Base-by-base conservation (phyloP, 2,888 invertebrate genomes). In the Nemotelus nigrinus region DNA sequence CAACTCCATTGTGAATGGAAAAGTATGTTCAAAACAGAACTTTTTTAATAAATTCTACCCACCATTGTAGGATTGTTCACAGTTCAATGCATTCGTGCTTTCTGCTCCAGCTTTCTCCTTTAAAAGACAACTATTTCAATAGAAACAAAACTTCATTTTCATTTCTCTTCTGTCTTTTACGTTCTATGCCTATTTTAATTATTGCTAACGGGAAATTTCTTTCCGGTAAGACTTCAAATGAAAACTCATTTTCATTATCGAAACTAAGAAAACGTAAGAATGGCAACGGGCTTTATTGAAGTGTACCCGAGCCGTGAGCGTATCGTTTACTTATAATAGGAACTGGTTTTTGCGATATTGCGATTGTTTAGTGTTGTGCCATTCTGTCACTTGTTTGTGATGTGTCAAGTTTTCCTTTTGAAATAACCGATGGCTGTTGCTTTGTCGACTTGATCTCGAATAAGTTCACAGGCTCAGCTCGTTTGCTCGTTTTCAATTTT, bases 151-250 rank as follows among this genome's bases (percentile, higher is more conserved):
- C 41, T 70, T 70, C 25, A 25, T 25, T 25, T 25, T 25, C 25
- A 25, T 25, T 25, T 25, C 25, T 53, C 70, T 53, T 39, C 39
- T n/a, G 63, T 43, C 25, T 25, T 39, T 60, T 47, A 45, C 70
- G 70, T 7, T 70, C 70, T 70, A 70, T 70, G 70, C 70, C 70
- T 70, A 55, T 70, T 55, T 70, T 70, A 70, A 70, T 70, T 70
- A 70, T 70, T 41, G 4, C 70, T 53, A 70, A 55, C 70, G 55
- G 55, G 70, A 70, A 70, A 70, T 70, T 70, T 53, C 70, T 70
- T 70, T 53, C 70, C 25, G 70, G 25, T 53, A 55, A 10, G 2
- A 55, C 43, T 48, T 25, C 4, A 70, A 70, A 70, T 70, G 70
- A 70, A 48, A 70, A 70, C 55, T 43, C 55, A 70, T 70, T 70